These are phyloP conservation scores for Ennomos quercinarius DNA, from an alignment of 2,888 invertebrate species.

Conservation along the genomic window DNA sequence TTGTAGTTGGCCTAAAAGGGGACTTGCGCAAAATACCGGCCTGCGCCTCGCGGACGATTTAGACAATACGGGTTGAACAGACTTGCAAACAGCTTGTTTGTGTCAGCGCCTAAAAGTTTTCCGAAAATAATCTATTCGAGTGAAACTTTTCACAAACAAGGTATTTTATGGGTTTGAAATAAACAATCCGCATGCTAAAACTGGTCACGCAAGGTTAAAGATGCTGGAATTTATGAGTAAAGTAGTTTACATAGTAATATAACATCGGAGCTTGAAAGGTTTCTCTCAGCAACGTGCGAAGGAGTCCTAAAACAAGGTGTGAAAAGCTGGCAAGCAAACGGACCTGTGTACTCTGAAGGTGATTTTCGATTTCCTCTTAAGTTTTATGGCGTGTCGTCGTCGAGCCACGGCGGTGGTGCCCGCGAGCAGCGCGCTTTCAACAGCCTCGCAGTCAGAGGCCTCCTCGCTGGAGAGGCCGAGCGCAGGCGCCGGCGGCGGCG, in stretches of 20 bases:
- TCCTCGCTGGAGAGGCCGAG: conserved; percentile 55
- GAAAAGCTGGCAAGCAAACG: conserved; percentile 37
- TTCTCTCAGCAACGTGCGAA: conserved; percentile 2
- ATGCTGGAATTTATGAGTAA: conserved; percentile 26
- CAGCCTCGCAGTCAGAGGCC: conserved; percentile 58
- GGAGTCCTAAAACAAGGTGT: conserved; percentile 9
- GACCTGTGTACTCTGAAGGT: conserved; percentile 75
- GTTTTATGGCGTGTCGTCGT: conserved; percentile 78
- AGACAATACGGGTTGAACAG: conserved; percentile 62
- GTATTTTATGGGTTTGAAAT: conserved; percentile 23
- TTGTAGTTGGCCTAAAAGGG: too few relatives aligned
- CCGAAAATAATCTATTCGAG: not conserved
- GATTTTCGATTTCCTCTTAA: conserved; percentile 77
- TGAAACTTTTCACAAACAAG: conserved; percentile 24
- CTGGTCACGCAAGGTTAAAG: conserved; percentile 30
- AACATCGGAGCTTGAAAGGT: conserved; percentile 21
- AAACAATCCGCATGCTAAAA: conserved; percentile 24
- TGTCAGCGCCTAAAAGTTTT: too few relatives aligned
- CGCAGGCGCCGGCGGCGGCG: conserved; percentile 26
- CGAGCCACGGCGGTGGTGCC: conserved; percentile 75
- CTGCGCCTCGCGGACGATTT: too few relatives aligned
- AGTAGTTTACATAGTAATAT: conserved; percentile 25
- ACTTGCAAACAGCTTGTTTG: conserved; percentile 4
- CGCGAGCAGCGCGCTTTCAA: conserved; percentile 69
- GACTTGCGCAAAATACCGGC: too few relatives aligned